Conservation (phyloP, 2,888 invertebrate species). For the Ptychoptera albimana region DNA sequence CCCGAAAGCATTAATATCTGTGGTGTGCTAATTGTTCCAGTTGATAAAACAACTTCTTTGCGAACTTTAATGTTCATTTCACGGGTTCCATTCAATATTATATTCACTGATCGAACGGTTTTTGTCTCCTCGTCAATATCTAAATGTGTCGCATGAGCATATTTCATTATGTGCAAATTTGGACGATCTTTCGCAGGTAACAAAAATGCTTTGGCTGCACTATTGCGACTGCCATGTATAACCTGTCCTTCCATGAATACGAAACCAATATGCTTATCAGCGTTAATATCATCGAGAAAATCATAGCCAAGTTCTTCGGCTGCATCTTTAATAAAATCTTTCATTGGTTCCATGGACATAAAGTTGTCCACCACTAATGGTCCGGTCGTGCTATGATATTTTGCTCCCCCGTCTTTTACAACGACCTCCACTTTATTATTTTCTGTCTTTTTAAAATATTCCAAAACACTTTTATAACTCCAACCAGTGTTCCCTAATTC, state of each 20-base stretch:
- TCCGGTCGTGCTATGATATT: constrained; percentile 42
- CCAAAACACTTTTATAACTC: constrained; percentile 46
- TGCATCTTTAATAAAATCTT: constrained; percentile 43
- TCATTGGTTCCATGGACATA: constrained; percentile 24
- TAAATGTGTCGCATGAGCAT: constrained; percentile 11
- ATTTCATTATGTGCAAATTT: constrained; percentile 18
- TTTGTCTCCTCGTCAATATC: constrained; percentile 5
- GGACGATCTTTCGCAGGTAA: constrained; percentile 27
- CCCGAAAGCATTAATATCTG: constrained; percentile 26
- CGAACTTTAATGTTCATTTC: constrained; percentile 10
- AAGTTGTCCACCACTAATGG: constrained; percentile 42
- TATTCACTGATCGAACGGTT: constrained; percentile 3
- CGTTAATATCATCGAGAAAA: constrained; percentile 43
- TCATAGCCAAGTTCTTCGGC: constrained; percentile 46
- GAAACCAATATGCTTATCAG: constrained; percentile 49
- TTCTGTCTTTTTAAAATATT: constrained; percentile 55
- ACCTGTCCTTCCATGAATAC: constrained; percentile 49
- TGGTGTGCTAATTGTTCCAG: constrained; percentile 23
- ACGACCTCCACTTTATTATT: constrained; percentile 36
- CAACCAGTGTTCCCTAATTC: constrained; percentile 40
- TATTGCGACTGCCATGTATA: constrained; percentile 49
- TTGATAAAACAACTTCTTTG: constrained; percentile 23
- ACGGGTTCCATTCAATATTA: constrained; percentile 8
- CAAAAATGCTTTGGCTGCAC: constrained; percentile 54
- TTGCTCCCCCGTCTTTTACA: constrained; percentile 34